Evolutionary conservation across 1,140 invertebrate genomes (phyloP).

Genomic region (Lycorma delicatula): DNA sequence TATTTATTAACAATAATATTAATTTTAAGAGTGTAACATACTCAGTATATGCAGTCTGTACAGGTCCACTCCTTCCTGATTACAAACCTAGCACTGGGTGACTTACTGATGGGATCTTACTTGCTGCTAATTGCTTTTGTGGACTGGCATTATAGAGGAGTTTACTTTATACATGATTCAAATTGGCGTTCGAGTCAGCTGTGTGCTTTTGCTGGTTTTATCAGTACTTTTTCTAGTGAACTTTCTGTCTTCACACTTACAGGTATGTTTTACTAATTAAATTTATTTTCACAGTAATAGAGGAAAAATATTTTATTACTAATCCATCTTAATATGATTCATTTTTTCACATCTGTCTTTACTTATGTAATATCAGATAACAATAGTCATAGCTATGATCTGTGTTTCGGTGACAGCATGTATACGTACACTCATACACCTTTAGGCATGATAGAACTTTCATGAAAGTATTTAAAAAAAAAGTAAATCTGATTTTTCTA

Average conservation of each 20-base stretch:
- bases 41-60: constrained; percentile 15
- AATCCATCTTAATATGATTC: no score
- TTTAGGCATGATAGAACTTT: no score
- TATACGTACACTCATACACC: no score
- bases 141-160: constrained; percentile 44
- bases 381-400: no score
- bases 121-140: constrained; percentile 45
- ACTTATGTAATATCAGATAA: no score
- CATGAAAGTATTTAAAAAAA: no score
- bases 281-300: no score
- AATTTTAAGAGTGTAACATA: neutral
- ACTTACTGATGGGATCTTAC: constrained; percentile 48
- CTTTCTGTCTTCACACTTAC: constrained; percentile 47
- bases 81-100: constrained; percentile 46
- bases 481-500: no score
- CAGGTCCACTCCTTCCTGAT: constrained; percentile 49
- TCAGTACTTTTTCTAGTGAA: constrained; percentile 48
- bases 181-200: constrained; percentile 43
- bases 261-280: constrained; percentile 17
- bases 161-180: constrained; percentile 44
- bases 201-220: constrained; percentile 47
- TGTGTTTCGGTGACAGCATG: no score
- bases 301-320: no score
- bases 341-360: no score
- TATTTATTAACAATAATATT: neutral